These are phyloP conservation scores for Elmis aenea DNA, from an alignment of 2,888 invertebrate species.

Conservation along the genomic window DNA sequence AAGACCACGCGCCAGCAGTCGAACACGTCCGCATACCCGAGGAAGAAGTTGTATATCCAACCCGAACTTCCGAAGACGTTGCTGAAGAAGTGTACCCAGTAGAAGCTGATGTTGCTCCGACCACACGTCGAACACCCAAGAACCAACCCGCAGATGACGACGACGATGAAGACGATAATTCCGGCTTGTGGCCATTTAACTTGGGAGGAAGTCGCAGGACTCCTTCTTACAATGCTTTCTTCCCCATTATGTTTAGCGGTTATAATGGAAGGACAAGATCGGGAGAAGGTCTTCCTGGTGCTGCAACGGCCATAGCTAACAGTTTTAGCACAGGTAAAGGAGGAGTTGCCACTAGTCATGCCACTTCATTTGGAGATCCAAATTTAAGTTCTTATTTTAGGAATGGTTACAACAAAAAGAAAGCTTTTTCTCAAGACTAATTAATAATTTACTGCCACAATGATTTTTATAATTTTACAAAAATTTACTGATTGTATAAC, in stretches of 20 bases:
- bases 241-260: constrained; percentile 62
- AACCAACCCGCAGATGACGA: constrained; percentile 38
- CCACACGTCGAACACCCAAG: constrained; percentile 22
- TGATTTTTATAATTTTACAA: too few relatives aligned
- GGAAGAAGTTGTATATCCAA: constrained; percentile 8
- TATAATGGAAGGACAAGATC: constrained; percentile 29
- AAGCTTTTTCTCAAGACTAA: too few relatives aligned
- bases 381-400: constrained; percentile 45
- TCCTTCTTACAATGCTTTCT: constrained; percentile 55
- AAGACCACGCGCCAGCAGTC: constrained; percentile 18
- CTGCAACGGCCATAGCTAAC: constrained; percentile 66
- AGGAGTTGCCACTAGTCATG: constrained; percentile 67
- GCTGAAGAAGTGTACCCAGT: constrained; percentile 26
- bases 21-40: constrained; percentile 10
- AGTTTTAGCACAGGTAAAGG: constrained; percentile 67
- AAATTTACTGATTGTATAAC: too few relatives aligned
- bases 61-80: constrained; percentile 10
- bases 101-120: constrained; percentile 22
- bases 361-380: constrained; percentile 65
- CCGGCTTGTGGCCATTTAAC: constrained; percentile 34
- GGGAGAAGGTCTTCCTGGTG: constrained; percentile 50
- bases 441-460: too few relatives aligned
- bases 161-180: constrained; percentile 51
- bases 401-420: constrained; percentile 27
- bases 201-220: constrained; percentile 36